Evolutionary conservation across 1,140 invertebrate genomes (phyloP), one percentile per base, ranked within the genome.

Genomic region (Lasioglossum baleicum): DNA sequence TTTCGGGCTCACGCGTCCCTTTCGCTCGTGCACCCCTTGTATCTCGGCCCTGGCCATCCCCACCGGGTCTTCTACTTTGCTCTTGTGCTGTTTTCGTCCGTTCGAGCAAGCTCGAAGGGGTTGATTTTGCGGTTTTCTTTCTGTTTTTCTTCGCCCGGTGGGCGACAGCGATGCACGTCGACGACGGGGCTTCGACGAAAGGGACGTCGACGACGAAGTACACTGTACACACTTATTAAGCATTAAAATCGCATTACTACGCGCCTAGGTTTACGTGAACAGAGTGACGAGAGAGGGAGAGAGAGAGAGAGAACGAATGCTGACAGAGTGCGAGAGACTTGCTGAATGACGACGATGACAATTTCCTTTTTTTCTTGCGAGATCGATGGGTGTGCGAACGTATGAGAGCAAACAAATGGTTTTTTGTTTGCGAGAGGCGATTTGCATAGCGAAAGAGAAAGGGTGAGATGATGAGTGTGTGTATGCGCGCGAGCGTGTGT

Each of bases 201-300:
- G 48, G 73, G 65, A 31, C 58, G 65, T 67, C 42, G 72, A 11
- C 60, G 75, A 53, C 35, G 22, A 48, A 44, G 70, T 65, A 71
- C 26, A 40, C 70, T 72, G 61, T 66, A 56, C 69, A 51, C 40
- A 51, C 40, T 66, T 67, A 51, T 61, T 87, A 87, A 84, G 80
- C 85, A 71, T 84, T 84, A 56, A 73, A 87, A 58, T 74, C 67
- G 72, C 84, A 79, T 82, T 83, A 65, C 26, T 63, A 58, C 26
- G 84, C 73, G 83, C 74, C 70, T 85, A 85, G 83, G 64, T 85
- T 83, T 85, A 85, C 51, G 51, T 53, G 44, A 13, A 10, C 10
- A 11, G 44, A 11, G 44, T 48, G 44, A 11, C 44, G 44, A 3
- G 73, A 74, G 56, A 51, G 67, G 20, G 64, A 51, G 73, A 66